A percentile compares a stretch with the other conserved stretches of the same genome.
Evolutionary conservation across 2,113 vertebrate species (phyloP).

Genomic region (Irena cyanogastra): DNA sequence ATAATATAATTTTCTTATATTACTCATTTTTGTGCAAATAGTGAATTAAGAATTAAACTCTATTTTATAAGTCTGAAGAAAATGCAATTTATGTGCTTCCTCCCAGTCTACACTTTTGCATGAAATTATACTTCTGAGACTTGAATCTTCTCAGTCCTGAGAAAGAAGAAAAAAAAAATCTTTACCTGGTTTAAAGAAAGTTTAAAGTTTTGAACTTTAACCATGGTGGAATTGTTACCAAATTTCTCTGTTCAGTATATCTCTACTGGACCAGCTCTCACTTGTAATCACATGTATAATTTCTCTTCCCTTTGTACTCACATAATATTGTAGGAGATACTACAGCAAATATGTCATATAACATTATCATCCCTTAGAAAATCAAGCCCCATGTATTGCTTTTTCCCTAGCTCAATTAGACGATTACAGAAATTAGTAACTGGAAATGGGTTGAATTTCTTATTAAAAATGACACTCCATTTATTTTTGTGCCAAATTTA

Average conservation of each 20-base stretch:
- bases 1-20: background rate
- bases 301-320: background rate
- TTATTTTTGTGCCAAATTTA: background rate
- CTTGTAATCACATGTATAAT: background rate
- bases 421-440: background rate
- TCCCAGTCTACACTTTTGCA: background rate
- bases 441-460: background rate
- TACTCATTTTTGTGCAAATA: background rate
- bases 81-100: background rate
- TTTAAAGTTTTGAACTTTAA: background rate
- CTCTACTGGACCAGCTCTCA: background rate
- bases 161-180: background rate
- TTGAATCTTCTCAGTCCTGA: background rate
- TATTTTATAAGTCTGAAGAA: background rate
- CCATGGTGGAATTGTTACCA: background rate
- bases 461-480: background rate
- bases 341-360: background rate
- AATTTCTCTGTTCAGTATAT: background rate
- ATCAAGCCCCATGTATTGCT: background rate
- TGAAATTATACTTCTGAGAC: background rate
- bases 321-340: background rate
- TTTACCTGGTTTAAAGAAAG: background rate
- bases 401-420: background rate
- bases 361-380: background rate
- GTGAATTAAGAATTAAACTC: background rate